Evolutionary conservation across 2,113 vertebrate species (phyloP).

Genomic region (Thalassarche chlororhynchos): DNA sequence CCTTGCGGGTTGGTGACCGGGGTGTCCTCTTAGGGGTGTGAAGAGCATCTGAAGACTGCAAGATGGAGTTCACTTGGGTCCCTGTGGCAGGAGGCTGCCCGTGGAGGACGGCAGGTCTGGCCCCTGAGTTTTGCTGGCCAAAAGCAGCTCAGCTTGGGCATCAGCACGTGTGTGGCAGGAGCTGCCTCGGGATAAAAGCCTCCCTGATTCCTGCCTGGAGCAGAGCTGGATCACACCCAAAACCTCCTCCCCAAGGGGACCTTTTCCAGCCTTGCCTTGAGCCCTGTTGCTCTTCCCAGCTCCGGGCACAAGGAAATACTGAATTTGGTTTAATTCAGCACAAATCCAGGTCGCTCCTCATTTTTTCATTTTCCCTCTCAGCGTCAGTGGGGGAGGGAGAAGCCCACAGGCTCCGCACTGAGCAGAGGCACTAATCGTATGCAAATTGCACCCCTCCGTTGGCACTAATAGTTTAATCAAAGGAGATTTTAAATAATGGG

Average conservation of each 20-base stretch:
- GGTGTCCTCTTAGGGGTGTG: not conserved
- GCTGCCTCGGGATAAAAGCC: not conserved
- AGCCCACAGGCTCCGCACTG: not conserved
- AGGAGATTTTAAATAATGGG: slow-evolving; percentile 45
- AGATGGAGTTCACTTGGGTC: not conserved
- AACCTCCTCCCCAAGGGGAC: not conserved
- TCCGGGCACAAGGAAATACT: not conserved
- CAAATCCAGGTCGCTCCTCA: not conserved
- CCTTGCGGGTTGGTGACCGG: not conserved
- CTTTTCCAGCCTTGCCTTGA: not conserved
- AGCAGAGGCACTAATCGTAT: slow-evolving; percentile 30
- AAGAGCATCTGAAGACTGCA: not conserved
- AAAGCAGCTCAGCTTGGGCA: not conserved
- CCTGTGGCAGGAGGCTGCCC: not conserved
- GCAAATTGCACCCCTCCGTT: slow-evolving; percentile 37
- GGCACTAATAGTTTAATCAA: slow-evolving; percentile 59
- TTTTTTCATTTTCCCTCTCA: fast-evolving
- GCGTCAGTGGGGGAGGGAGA: not conserved
- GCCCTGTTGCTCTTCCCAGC: not conserved
- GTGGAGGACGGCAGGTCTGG: not conserved
- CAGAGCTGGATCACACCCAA: not conserved
- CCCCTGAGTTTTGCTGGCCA: not conserved
- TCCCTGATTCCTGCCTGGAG: not conserved
- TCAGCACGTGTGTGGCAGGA: not conserved
- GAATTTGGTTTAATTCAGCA: not conserved